Conservation (phyloP, 2,113 vertebrate genomes). For the Paracyprichromis sp. region DNA sequence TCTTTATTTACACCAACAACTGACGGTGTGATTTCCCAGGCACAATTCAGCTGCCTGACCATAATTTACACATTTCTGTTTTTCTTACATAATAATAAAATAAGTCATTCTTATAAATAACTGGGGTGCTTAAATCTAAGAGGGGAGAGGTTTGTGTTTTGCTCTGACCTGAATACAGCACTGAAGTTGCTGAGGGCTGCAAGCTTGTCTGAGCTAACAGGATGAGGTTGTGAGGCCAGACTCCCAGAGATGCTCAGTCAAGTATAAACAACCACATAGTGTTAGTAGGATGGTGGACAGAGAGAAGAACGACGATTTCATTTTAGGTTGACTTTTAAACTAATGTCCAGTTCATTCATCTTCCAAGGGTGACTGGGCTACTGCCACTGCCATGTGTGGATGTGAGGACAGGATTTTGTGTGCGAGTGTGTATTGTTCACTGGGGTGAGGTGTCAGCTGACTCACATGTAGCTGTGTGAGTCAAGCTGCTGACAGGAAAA, state of each 20-base stretch:
- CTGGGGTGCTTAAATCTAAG: background rate
- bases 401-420: background rate
- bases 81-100: background rate
- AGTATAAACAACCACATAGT: constrained; percentile 1
- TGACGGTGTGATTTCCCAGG: background rate
- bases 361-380: background rate
- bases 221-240: constrained; percentile 6
- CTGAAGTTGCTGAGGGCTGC: constrained; percentile 1
- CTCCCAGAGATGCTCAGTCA: constrained; percentile 12
- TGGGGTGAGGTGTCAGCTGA: constrained; percentile 26
- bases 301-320: background rate
- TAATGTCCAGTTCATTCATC: constrained; percentile 12
- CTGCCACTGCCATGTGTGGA: background rate
- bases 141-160: background rate
- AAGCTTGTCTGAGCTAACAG: background rate
- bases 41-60: background rate
- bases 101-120: background rate
- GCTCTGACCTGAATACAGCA: background rate
- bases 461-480: constrained; percentile 24
- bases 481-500: constrained; percentile 48
- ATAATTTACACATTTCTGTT: background rate
- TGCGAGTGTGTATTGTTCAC: background rate
- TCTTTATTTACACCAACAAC: background rate
- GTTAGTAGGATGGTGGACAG: background rate
- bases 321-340: constrained; percentile 43